A percentile compares a stretch with the other conserved stretches of the same genome.
phyloP scores from a whole-genome alignment of 1,140 invertebrate genomes.

The Tetragnatha versicolor region DNA sequence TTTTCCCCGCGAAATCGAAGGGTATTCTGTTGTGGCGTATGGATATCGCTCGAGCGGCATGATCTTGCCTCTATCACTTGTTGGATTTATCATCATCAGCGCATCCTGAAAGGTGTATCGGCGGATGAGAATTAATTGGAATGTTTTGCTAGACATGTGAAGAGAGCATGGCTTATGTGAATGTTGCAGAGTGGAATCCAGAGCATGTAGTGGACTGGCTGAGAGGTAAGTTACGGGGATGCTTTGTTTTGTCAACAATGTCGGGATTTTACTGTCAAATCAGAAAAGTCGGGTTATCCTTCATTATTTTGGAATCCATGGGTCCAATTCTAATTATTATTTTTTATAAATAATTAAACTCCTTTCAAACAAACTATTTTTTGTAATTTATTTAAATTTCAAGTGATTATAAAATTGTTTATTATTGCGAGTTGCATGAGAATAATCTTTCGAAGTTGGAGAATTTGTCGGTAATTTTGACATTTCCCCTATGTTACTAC shows the following conservation, averaged over 20 bases:
- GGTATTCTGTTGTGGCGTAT: not conserved
- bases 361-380: too few species aligned
- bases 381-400: too few species aligned
- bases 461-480: too few species aligned
- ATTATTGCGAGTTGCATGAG: too few species aligned
- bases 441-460: too few species aligned
- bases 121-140: slow-evolving; percentile 22
- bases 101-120: not conserved
- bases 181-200: slow-evolving; percentile 90
- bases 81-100: slow-evolving; percentile 21
- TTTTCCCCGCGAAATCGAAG: not conserved
- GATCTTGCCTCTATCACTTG: slow-evolving; percentile 32
- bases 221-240: slow-evolving; percentile 72
- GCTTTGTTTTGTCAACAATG: slow-evolving; percentile 14
- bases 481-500: too few species aligned
- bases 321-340: too few species aligned
- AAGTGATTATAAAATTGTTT: too few species aligned
- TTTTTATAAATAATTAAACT: too few species aligned
- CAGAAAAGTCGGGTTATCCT: too few species aligned
- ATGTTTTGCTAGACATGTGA: slow-evolving; percentile 2
- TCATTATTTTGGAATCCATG: too few species aligned
- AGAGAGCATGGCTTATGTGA: slow-evolving; percentile 68
- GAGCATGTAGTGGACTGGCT: slow-evolving; percentile 93
- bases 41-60: not conserved
- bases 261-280: too few species aligned